Evolutionary conservation across 2,888 invertebrate genomes (phyloP), one percentile per base, ranked within the genome.

Genomic region (Teleogryllus oceanicus): DNA sequence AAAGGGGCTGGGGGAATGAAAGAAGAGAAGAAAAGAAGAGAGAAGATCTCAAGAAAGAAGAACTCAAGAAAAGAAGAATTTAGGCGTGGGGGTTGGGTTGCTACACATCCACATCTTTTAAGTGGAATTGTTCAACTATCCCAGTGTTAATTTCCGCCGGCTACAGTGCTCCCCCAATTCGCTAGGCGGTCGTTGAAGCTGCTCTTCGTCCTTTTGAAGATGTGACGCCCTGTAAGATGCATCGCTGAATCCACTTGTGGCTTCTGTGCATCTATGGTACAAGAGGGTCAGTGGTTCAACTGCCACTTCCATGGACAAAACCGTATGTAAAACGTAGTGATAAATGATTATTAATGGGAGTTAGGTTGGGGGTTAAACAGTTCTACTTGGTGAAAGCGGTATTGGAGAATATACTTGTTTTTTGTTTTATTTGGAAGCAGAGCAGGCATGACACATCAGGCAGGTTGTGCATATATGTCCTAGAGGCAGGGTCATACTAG

Each of bases 11-110:
- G 87, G 86, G 85, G 82, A 24, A 16, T 49, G 50, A 78, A 81
- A 78, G 81, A 80, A 78, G 87, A 87, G 88, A 89, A 88, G 88
- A 86, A 86, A 86, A 88, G 86, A 88, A 88, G 87, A 87, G 84
- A 86, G 87, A 88, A 87, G 86, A 87, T 81, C 78, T 84, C 86
- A 87, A 87, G 87, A 87, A 86, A 87, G 86, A 87, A 87, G 87
- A 87, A 13, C 85, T 84, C 86, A 85, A 87, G 86, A 87, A 86
- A 86, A 86, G 80, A 81, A 81, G 81, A 78, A 49, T 37, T 49
- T 77, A 50, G 77, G 77, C 76, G 62, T 78, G 77, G 76, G 81
- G 81, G 77, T 75, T 75, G 76, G 80, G 74, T n/a, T 75, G 50
- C 74, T 21, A 80, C 20, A 77, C n/a, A 76, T 79, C 37, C 50